phyloP scores from a whole-genome alignment of 2,113 vertebrate species.

The Ctenomys sociabilis region DNA sequence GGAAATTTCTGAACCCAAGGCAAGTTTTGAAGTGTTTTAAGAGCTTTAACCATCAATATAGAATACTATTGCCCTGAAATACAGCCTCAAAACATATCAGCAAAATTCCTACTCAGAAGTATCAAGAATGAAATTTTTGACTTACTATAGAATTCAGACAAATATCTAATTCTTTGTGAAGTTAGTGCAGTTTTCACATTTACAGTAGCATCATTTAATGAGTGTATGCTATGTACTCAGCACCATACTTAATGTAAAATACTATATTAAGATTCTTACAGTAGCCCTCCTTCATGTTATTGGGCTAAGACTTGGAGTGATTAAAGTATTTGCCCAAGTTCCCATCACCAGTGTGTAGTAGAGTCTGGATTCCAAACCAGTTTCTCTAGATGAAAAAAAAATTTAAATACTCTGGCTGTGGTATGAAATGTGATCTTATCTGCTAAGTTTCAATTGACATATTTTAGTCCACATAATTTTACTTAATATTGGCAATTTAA shows the following conservation, averaged over 20 bases:
- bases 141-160: neutral
- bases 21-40: neutral
- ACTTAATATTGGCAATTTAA: neutral
- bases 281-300: neutral
- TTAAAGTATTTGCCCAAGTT: neutral
- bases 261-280: neutral
- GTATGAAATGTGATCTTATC: neutral
- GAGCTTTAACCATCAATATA: neutral
- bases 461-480: neutral
- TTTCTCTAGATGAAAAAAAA: neutral
- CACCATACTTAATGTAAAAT: neutral
- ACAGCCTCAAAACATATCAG: neutral
- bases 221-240: neutral
- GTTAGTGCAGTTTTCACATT: slow-evolving; percentile 3
- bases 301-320: neutral
- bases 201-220: neutral
- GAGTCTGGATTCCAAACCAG: neutral
- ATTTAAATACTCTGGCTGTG: neutral
- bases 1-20: neutral
- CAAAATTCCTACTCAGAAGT: neutral
- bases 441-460: neutral
- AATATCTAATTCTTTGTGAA: neutral
- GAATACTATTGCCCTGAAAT: neutral
- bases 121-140: neutral
- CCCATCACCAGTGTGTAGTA: neutral